Percentiles rank a stretch among this genome's conserved stretches.
phyloP scores from a whole-genome alignment of 2,113 vertebrate genomes.

The Pseudopipra pipra region DNA sequence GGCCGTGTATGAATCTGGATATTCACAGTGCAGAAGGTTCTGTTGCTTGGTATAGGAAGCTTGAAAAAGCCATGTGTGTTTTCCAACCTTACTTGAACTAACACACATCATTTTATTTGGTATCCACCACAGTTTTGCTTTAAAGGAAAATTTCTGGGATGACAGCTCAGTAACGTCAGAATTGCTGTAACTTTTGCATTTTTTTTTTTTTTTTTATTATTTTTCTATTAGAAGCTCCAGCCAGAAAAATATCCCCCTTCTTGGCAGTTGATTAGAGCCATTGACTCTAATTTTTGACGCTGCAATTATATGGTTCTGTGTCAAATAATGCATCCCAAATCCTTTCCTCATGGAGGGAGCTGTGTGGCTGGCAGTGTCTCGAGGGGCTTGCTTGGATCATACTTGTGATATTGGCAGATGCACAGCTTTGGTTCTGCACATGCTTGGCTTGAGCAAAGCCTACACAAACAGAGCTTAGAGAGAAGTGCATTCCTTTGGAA shows the following conservation, averaged over 20 bases:
- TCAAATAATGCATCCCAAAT: slow-evolving; percentile 43
- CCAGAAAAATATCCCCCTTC: slow-evolving; percentile 50
- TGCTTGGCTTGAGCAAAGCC: slow-evolving; percentile 21
- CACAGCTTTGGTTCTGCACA: slow-evolving; percentile 55
- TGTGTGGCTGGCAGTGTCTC: not conserved
- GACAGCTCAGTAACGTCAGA: not conserved
- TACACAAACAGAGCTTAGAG: slow-evolving; percentile 33
- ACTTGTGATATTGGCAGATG: slow-evolving; percentile 43
- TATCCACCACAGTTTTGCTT: not conserved
- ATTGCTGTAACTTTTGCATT: slow-evolving; percentile 26
- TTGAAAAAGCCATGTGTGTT: not conserved
- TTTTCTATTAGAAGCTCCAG: slow-evolving; percentile 45
- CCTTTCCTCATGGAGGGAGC: slow-evolving; percentile 50
- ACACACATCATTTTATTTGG: not conserved
- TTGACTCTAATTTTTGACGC: slow-evolving; percentile 52
- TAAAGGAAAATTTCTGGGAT: not conserved
- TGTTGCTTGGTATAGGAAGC: not conserved
- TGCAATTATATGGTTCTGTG: slow-evolving; percentile 47
- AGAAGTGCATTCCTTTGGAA: slow-evolving; percentile 4
- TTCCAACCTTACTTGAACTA: not conserved
- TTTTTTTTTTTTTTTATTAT: slow-evolving; percentile 9
- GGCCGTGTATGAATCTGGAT: not conserved
- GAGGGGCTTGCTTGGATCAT: slow-evolving; percentile 16
- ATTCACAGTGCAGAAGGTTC: not conserved
- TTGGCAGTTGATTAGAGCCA: slow-evolving; percentile 65